Conservation (phyloP, 2,888 invertebrate species). For the Drosophila atripex region DNA sequence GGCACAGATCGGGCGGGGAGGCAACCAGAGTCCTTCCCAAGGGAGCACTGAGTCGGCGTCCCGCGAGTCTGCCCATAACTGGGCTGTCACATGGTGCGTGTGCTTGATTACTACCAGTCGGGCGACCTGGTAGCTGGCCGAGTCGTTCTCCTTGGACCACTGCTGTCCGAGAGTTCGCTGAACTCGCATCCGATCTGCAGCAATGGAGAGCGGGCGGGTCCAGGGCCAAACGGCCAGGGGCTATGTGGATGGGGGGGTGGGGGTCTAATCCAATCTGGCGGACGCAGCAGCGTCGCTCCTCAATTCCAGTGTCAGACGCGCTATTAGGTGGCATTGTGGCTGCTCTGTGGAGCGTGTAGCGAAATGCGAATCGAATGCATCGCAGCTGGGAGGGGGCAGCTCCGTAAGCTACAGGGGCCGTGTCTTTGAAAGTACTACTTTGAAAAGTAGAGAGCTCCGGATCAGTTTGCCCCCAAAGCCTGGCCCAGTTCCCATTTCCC, state of each 20-base stretch:
- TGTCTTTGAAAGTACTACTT: too few relatives aligned
- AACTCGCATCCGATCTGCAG: constrained; percentile 38
- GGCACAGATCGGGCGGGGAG: neutral
- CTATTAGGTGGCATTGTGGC: too few relatives aligned
- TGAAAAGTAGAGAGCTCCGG: neutral
- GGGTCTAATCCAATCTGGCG: neutral
- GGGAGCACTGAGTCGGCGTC: too few relatives aligned
- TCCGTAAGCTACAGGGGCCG: neutral
- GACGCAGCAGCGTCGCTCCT: neutral
- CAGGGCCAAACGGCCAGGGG: too few relatives aligned
- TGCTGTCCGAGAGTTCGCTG: constrained; percentile 50
- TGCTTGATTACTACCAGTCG: constrained; percentile 11
- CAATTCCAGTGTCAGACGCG: neutral
- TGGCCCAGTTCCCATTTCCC: neutral
- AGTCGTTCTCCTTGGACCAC: constrained; percentile 54
- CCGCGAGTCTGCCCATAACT: neutral
- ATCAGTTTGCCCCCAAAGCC: neutral
- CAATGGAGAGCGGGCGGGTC: neutral
- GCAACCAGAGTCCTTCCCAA: neutral
- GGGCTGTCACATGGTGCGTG: constrained; percentile 4
- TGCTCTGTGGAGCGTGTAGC: constrained; percentile 33
- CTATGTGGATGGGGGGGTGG: neutral
- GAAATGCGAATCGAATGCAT: constrained; percentile 26
- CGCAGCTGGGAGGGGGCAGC: constrained; percentile 11
- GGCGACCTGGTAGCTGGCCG: constrained; percentile 2